Percentiles rank a stretch among this genome's conserved stretches.
Conservation (phyloP, 2,113 vertebrate genomes). For the Hyla sarda region DNA sequence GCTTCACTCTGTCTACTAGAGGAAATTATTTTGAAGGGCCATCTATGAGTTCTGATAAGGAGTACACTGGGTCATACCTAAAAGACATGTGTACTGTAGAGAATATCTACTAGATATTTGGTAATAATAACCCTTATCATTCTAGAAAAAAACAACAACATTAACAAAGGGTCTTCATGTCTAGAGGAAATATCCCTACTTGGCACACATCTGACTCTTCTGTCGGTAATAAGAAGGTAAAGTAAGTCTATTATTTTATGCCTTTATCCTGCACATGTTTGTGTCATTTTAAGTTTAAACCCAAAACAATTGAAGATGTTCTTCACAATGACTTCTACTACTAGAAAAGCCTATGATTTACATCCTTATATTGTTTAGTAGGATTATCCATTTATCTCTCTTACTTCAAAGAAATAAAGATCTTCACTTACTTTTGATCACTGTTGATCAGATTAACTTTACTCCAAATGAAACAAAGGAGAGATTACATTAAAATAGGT, state of each 20-base stretch:
- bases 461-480: constrained; percentile 75
- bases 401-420: constrained; percentile 76
- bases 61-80: too few relatives aligned
- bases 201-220: too few relatives aligned
- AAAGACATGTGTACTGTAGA: too few relatives aligned
- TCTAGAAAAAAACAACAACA: too few relatives aligned
- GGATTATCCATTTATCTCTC: constrained; percentile 76
- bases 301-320: constrained; percentile 88
- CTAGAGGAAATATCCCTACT: too few relatives aligned
- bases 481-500: constrained; percentile 73
- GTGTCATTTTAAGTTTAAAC: constrained; percentile 85
- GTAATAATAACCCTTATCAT: too few relatives aligned
- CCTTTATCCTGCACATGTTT: constrained; percentile 83
- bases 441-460: constrained; percentile 79
- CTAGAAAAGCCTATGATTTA: constrained; percentile 71
- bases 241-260: constrained; percentile 74
- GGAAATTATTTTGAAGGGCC: too few relatives aligned
- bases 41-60: too few relatives aligned
- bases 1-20: too few relatives aligned
- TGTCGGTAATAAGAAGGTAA: constrained; percentile 64
- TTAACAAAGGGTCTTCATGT: too few relatives aligned
- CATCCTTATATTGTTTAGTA: constrained; percentile 78
- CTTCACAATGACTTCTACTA: constrained; percentile 83
- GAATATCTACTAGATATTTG: too few relatives aligned
- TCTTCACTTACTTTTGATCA: constrained; percentile 78